Evolutionary conservation across 2,888 invertebrate genomes (phyloP), one percentile per base, ranked within the genome.

Genomic region (Zeuzera pyrina): DNA sequence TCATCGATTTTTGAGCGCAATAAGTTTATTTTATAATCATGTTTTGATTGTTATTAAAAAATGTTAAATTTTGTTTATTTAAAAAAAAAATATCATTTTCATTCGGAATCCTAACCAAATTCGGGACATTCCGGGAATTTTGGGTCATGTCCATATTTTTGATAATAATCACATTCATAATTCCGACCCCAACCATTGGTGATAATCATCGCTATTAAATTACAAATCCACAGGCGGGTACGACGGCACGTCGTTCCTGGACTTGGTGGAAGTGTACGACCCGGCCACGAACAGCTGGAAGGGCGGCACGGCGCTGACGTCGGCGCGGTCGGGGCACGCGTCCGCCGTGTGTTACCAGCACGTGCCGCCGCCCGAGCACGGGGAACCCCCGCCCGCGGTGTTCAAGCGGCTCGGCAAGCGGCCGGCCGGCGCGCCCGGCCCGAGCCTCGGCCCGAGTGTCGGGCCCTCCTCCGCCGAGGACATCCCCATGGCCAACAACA

Each of bases 261-360:
- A 90, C 39, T 91, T 91, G 30, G 95, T 96, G 12, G 96, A 97
- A 74, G 91, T 94, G 35, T 97, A 94, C 70, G 92, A 95, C 65
- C 93, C 94, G 3, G 77, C 83, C 2, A 85, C 83, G 25, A 88
- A 95, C 70, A 63, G 77, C 11, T 97, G 97, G 97, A 84, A 85
- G 39, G 85, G 87, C 41, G 93, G 94, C 22, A 86, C 90, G 3
- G 87, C 91, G 3, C 87, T 97, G 57, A 89, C 91, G 12, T 92
- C 94, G 3, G 94, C 93, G 6, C 88, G 96, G 30, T 96, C 95
- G 6, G 96, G 97, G 0, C 96, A 96, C 71, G 95, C 95, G 0
- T 92, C 94, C 27, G 95, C 95, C 2, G 94, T 95, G 8, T 94
- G 94, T 55, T 92, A 92, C 71, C 89, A 89, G 57, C 90, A 91